Conservation (phyloP, 2,888 invertebrate species). For the Falcaria lacertinaria region DNA sequence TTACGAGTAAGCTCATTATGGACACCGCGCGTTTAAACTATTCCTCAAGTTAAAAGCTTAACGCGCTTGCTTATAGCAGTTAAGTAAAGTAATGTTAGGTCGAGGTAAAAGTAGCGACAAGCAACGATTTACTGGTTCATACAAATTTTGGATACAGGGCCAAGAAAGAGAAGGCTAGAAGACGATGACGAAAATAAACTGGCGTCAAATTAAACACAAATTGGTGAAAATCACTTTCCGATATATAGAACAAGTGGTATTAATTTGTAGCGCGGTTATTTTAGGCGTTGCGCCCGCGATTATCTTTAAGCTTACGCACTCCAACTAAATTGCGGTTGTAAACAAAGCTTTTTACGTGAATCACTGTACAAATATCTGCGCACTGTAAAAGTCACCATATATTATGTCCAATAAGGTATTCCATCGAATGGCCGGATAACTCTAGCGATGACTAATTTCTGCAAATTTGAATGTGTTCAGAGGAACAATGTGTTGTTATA, state of each 20-base stretch:
- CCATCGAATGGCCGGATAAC: not conserved
- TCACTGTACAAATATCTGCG: not conserved
- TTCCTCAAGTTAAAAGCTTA: not conserved
- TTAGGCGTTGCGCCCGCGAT: constrained; percentile 7
- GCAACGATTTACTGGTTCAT: too few species aligned
- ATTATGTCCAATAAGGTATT: not conserved
- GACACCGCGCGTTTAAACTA: not conserved
- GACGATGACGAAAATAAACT: not conserved
- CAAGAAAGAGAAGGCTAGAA: too few species aligned
- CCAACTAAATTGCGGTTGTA: constrained; percentile 8
- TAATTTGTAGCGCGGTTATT: constrained; percentile 8
- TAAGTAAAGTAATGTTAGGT: too few species aligned
- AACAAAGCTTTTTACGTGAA: constrained; percentile 8
- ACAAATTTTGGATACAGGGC: too few species aligned
- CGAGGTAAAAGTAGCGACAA: too few species aligned
- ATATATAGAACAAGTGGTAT: not conserved
- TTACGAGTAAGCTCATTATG: not conserved
- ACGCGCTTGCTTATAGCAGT: too few species aligned
- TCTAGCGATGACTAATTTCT: not conserved
- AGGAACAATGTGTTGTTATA: not conserved
- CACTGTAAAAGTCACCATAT: not conserved
- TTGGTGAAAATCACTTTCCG: not conserved
- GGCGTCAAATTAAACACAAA: too few species aligned
- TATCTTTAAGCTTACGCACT: constrained; percentile 12
- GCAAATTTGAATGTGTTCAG: not conserved